Evolutionary conservation across 2,797 vertebrate genomes (phyloP).

Genomic region (Spinibarbus caldwelli): DNA sequence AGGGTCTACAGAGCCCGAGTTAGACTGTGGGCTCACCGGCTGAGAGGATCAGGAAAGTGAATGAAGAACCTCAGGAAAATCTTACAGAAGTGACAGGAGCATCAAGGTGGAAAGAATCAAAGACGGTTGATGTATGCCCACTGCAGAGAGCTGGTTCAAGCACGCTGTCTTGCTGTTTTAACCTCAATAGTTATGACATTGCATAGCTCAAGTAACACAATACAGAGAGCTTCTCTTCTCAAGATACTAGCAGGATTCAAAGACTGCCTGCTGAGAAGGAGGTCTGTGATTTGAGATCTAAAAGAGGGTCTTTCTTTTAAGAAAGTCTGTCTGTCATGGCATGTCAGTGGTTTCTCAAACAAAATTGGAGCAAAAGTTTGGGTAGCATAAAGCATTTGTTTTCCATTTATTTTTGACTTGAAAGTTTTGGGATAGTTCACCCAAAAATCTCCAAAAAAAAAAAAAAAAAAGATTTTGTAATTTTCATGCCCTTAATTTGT

Average conservation of each 20-base stretch:
- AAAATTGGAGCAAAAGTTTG: background rate
- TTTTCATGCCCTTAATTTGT: background rate
- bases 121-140: background rate
- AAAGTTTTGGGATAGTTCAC: no score
- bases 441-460: no score
- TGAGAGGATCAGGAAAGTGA: slow-evolving; percentile 6
- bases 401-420: no score
- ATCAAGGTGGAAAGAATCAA: background rate
- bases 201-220: background rate
- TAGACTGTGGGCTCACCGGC: background rate
- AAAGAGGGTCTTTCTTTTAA: background rate
- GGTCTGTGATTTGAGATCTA: slow-evolving; percentile 2
- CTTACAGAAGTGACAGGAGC: background rate
- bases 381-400: background rate
- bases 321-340: background rate
- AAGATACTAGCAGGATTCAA: background rate
- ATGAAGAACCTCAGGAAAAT: background rate
- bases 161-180: background rate
- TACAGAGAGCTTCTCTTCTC: background rate
- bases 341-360: slow-evolving; percentile 5
- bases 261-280: background rate
- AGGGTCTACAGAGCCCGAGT: background rate
- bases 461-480: no score
- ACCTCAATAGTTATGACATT: background rate
- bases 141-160: background rate